Base-by-base conservation (phyloP, 92 coral and sea anemone species). In the Paramuricea clavata region DNA sequence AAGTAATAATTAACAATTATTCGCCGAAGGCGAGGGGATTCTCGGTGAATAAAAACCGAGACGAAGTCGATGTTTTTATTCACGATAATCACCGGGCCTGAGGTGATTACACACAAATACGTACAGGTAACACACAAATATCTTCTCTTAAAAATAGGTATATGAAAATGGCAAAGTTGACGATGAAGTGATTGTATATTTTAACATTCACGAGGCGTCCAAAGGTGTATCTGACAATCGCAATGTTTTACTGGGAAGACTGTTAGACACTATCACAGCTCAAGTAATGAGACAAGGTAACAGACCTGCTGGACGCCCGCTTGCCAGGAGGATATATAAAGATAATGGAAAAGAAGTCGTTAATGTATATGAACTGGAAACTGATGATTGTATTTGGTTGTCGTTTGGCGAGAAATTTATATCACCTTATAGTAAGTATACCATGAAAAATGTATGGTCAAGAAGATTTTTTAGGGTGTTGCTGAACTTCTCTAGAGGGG, bases 341-440 rank as follows among this genome's bases (percentile, higher is more conserved):
- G 82, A 93, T 85, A 94, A 95, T 84, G 98, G 98, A 23, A 81
- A 86, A 50, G 98, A 92, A 64, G 87, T 95, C 16, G 82, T 83
- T 19, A 83, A 91, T 50, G 95, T 95, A 0, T 93, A 90, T 49
- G 95, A 91, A 65, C 85, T 95, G 86, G 83, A 85, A 42, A 94
- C 93, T 78, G 98, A 94, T 69, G 95, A 95, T 77, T 94, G 92
- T 54, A 93, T 95, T 49, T 95, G 98, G 98, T 61, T 95, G 87
- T 95, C 98, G 2, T 95, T 94, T 88, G 98, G 98, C 71, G 98
- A 95, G 70, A 94, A 94, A 35, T 95, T 94, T 80, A 94, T 89
- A 64, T 93, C 91, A 21, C 92, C 89, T 2, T 92, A 89, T 72
- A 92, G 98, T 94, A 59, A 77, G 92, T 85, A 16, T 42, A 39